Conservation (phyloP, 2,888 invertebrate species). For the Diabrotica balteata region DNA sequence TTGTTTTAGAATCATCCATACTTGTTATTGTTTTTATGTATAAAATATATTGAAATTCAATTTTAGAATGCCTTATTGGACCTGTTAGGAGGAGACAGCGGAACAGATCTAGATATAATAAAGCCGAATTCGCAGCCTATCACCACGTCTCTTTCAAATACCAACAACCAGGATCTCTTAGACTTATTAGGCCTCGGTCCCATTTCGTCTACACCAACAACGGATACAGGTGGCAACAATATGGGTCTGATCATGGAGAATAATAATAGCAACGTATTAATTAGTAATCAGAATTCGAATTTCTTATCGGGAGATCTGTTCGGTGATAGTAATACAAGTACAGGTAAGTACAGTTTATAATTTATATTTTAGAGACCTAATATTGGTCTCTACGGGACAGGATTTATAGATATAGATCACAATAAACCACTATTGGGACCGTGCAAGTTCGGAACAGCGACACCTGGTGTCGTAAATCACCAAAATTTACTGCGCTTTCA, state of each 20-base stretch:
- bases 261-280: conserved; percentile 45
- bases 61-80: conserved; percentile 85
- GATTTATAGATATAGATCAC: no score
- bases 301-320: conserved; percentile 71
- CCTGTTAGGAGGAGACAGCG: conserved; percentile 73
- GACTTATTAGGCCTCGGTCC: conserved; percentile 83
- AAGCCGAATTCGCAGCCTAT: conserved; percentile 47
- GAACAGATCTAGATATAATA: conserved; percentile 53
- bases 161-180: conserved; percentile 80
- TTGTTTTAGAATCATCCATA: neutral
- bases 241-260: conserved; percentile 56
- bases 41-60: conserved; percentile 1
- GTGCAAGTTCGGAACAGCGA: no score
- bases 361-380: no score
- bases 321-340: conserved; percentile 51
- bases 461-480: no score
- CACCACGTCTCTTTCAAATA: conserved; percentile 55
- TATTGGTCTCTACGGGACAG: no score
- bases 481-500: no score
- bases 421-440: no score
- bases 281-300: conserved; percentile 60
- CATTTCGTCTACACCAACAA: conserved; percentile 48
- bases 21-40: neutral
- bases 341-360: conserved; percentile 45
- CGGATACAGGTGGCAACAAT: conserved; percentile 37